Evolutionary conservation across 1,140 invertebrate genomes (phyloP), one percentile per base, ranked within the genome.

Genomic region (Aricia agestis): DNA sequence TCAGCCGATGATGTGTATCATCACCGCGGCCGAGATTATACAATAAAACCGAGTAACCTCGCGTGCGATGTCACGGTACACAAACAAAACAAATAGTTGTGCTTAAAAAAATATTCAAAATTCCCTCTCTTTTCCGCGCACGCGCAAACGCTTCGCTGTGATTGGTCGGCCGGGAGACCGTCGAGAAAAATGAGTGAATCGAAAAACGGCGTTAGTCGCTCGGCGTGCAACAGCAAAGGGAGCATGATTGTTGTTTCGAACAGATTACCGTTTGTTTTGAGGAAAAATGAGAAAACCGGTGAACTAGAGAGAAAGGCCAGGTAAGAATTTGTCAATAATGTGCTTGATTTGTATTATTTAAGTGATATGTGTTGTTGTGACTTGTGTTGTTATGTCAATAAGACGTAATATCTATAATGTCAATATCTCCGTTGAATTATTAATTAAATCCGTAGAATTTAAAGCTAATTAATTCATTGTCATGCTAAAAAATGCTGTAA

Each of bases 221-320:
- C 83, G 9, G 69, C 81, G 83, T 91, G 89, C 83, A 91, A 90
- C 76, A 91, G 91, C 82, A 93, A 93, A 85, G 94, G 94, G 78
- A 96, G 94, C 79, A 95, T 98, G 93, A 97, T 98, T 80, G 97
- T 98, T 72, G 96, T 98, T 66, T 97, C 97, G 75, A 98, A 98
- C 93, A 93, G 97, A 78, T 92, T 98, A 80, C 97, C 97, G 7
- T 98, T 98, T 90, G 95, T 97, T 74, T 91, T 98, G 42, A 95
- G 95, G 81, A 93, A 95, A 80, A 95, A 96, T 91, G 92, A 95
- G 59, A 91, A 92, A 75, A 95, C 94, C 67, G 95, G 95, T 61
- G 93, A 94, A 74, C 93, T 97, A 79, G 94, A 95, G 74, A 93
- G 97, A 70, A 96, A 96, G 84, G 95, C 96, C 78, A 97, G 97